Evolutionary conservation across 2,113 vertebrate genomes (phyloP), one percentile per base, ranked within the genome.

Genomic region (Peromyscus maniculatus): DNA sequence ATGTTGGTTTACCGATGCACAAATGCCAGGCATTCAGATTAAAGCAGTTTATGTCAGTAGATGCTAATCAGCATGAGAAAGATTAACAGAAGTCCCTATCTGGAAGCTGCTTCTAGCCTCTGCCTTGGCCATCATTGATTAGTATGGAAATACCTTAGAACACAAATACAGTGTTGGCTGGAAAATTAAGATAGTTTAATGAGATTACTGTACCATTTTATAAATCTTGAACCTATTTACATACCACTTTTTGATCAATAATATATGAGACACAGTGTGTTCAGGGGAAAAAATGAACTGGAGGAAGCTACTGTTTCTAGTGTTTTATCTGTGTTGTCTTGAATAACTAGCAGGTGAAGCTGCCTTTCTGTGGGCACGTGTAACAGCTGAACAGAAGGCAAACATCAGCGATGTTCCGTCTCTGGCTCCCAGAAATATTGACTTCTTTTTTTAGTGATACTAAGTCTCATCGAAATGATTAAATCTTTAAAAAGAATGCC

Each of bases 401-500:
- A 95, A 92, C 84, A 95, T 88, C 90, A 92, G 78, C 21, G 28
- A 57, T 83, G 71, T 89, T 90, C 82, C 31, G 16, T 89, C 72
- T 78, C 78, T 1, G 11, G 95, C 59, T 97, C 87, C 83, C 78
- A 97, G 94, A 97, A 98, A 96, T 94, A 96, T 89, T 96, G 94
- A 92, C 84, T 97, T 94, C 89, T 96, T 95, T 97, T 86, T 97
- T 96, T 91, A 96, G 89, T 80, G 93, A 89, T 91, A 79, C 90
- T 94, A 79, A 97, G 95, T 95, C 92, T 97, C 94, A 71, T 97
- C 94, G 96, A 97, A 98, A 97, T 95, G 96, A 96, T 95, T 97
- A 94, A 95, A 97, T 97, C 97, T 97, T 97, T 97, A 92, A 96
- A 98, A 96, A 97, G 95, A 84, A 97, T 78, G 77, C 96, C 94